Conservation (phyloP, 1,140 invertebrate species). For the Trinorchestia longiramus region DNA sequence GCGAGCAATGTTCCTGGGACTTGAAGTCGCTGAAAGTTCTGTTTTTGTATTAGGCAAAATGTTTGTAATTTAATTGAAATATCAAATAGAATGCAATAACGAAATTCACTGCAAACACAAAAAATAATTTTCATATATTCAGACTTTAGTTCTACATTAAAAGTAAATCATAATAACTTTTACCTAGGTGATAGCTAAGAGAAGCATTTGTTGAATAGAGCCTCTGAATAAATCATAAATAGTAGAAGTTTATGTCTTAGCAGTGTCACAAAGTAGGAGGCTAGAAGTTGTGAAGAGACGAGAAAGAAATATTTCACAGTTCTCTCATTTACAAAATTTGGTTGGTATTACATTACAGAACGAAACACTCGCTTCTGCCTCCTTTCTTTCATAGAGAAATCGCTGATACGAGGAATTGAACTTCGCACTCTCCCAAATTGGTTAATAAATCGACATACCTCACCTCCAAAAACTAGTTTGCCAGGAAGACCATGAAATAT, state of each 20-base stretch:
- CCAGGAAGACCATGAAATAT: no score
- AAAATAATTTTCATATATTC: background rate
- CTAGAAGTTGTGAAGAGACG: no score
- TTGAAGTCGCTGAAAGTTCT: background rate
- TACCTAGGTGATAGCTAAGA: background rate
- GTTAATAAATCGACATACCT: no score
- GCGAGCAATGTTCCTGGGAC: background rate
- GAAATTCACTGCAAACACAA: background rate
- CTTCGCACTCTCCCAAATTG: no score
- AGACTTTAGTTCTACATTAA: background rate
- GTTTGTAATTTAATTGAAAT: background rate
- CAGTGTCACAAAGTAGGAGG: no score
- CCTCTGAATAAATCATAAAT: background rate
- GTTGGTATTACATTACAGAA: background rate
- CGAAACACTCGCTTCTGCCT: no score
- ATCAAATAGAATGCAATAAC: background rate
- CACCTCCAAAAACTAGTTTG: no score
- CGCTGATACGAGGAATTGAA: no score
- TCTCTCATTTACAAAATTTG: background rate
- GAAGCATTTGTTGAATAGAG: background rate
- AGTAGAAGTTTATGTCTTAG: no score
- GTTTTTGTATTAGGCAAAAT: background rate
- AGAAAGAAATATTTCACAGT: background rate
- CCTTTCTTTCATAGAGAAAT: no score
- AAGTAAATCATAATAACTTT: background rate